Base-by-base conservation (phyloP, 2,113 vertebrate genomes). In the Corapipo altera region DNA sequence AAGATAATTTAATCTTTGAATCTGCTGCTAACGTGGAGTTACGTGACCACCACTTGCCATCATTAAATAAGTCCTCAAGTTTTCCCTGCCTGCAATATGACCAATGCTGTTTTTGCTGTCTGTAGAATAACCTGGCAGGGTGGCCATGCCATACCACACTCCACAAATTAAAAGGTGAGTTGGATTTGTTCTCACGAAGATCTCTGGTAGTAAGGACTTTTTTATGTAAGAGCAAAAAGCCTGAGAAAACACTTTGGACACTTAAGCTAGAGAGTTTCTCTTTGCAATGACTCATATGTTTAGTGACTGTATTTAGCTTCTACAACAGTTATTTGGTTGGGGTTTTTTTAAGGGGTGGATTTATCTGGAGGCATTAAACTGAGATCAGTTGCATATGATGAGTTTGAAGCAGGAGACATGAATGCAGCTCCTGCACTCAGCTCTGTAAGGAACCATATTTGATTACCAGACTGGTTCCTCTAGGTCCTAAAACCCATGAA, bases 1-100 rank as follows among this genome's bases (percentile, higher is more conserved):
- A 86, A 70, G 43, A 59, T 59, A 93, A 93, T 75, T 81, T 86
- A 80, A 83, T 91, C 19, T 77, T 92, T 91, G 43, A 61, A 65
- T 88, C 64, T 84, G 41, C 65, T 85, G 55, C 46, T 90, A 86
- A 67, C 0, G 4, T 18, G 49, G 43, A 72, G 39, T 74, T 83
- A 55, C 6, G 12, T 51, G 59, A 48, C 35, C 62, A 30, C 35
- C 80, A 52, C 15, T 32, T 58, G n/a, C 80, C 33, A 27, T 69
- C 44, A 43, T 54, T 79, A 70, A 69, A 11, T 52, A 65, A 80
- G 21, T 59, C 33, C 61, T 79, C 48, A 54, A 57, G 20, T 67
- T 89, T 72, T 86, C 41, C 41, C 18, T 72, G 70, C 61, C 44
- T 76, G 66, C 67, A 52, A 16, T 35, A 22, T 71, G 15, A 52